These are phyloP conservation scores for Plumapathes pennacea DNA, from an alignment of 92 coral and sea anemone genomes.

Conservation along the genomic window DNA sequence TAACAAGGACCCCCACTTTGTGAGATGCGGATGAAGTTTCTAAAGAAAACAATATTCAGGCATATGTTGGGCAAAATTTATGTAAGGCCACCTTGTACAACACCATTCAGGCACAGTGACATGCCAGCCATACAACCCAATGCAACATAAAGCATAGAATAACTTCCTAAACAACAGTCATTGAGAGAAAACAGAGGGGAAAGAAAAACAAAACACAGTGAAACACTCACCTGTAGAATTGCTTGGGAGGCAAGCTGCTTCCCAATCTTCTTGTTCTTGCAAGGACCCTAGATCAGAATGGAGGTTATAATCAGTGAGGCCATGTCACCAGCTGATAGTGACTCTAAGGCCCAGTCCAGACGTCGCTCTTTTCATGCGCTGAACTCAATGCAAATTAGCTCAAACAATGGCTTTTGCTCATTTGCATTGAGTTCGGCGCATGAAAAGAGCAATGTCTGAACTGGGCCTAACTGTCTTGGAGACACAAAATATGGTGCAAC, in stretches of 20 bases:
- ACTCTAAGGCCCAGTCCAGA: background rate
- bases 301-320: background rate
- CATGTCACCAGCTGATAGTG: background rate
- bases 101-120: too few relatives aligned
- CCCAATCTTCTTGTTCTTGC: conserved; percentile 84
- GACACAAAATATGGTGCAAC: too few relatives aligned
- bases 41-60: conserved; percentile 9
- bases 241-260: conserved; percentile 92
- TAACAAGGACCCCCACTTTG: conserved; percentile 85
- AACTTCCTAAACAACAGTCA: too few relatives aligned
- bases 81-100: too few relatives aligned
- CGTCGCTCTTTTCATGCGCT: too few relatives aligned
- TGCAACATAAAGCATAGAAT: too few relatives aligned
- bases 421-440: too few relatives aligned
- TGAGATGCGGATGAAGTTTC: conserved; percentile 91
- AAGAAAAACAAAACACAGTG: background rate
- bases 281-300: conserved; percentile 57
- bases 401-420: too few relatives aligned
- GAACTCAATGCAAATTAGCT: too few relatives aligned
- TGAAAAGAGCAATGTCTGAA: too few relatives aligned
- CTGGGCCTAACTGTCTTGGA: too few relatives aligned
- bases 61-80: background rate
- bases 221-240: conserved; percentile 62
- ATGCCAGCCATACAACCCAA: too few relatives aligned
- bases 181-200: background rate